phyloP scores from a whole-genome alignment of 2,113 vertebrate species.

The Lepus americanus region DNA sequence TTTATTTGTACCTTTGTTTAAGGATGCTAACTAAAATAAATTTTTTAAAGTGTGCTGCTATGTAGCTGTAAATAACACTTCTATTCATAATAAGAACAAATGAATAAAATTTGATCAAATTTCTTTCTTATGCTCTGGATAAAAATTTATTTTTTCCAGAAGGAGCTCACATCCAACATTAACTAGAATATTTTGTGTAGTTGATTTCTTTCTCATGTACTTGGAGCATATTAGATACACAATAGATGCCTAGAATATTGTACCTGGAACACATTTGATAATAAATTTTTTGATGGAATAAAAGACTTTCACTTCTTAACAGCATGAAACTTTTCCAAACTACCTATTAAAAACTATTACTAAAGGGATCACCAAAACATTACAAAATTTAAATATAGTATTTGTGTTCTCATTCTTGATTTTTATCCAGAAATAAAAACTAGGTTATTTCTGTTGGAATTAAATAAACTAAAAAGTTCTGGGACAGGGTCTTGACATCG shows the following conservation, averaged over 20 bases:
- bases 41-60: conserved; percentile 20
- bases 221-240: not conserved
- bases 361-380: not conserved
- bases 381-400: not conserved
- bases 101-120: not conserved
- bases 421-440: conserved; percentile 22
- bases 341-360: not conserved
- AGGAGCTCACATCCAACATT: not conserved
- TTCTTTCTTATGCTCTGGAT: conserved; percentile 1
- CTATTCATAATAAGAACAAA: not conserved
- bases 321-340: not conserved
- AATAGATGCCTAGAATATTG: not conserved
- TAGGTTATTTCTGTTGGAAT: not conserved
- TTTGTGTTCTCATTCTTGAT: conserved; percentile 6
- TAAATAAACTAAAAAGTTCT: conserved; percentile 1
- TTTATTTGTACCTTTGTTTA: conserved; percentile 14
- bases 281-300: not conserved
- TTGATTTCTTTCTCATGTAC: not conserved
- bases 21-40: conserved; percentile 9
- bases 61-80: not conserved
- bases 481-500: too few relatives aligned
- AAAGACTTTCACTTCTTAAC: conserved; percentile 14
- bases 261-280: too few relatives aligned
- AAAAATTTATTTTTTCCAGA: not conserved
- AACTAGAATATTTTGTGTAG: not conserved